Percentiles rank a stretch among this genome's conserved stretches.
Evolutionary conservation across 2,797 vertebrate species (phyloP).

Genomic region (Xerus rutilus): DNA sequence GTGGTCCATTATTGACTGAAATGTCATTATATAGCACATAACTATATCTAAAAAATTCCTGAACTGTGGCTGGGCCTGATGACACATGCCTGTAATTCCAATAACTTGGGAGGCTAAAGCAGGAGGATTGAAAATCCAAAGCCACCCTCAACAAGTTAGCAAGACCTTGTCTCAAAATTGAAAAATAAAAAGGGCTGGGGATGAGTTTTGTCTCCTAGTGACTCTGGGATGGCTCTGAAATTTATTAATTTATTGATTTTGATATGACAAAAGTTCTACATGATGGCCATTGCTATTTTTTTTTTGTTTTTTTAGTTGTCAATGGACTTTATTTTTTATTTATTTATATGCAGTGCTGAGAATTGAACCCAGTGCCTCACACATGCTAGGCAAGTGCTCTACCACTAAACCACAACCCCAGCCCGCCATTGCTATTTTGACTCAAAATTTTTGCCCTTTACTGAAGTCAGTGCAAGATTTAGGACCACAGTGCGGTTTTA

Average conservation of each 20-base stretch:
- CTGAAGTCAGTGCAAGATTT: neutral
- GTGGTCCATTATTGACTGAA: neutral
- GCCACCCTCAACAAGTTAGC: no score
- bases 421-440: neutral
- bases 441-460: neutral
- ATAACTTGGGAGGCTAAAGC: no score
- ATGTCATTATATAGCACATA: neutral
- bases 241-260: slow-evolving; percentile 44
- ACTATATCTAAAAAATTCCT: neutral
- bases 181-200: no score
- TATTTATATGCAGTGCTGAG: no score
- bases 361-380: no score
- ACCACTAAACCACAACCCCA: no score
- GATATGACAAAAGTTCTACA: neutral
- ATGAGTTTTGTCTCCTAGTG: neutral
- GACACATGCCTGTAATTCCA: no score
- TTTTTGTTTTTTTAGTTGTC: no score
- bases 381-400: no score
- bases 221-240: neutral
- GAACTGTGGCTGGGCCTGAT: neutral
- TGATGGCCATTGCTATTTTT: neutral
- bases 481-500: neutral
- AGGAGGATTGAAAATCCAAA: no score
- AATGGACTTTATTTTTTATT: no score
- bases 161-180: no score